Evolutionary conservation across 2,888 invertebrate species (phyloP).

Genomic region (Dusona sp.): DNA sequence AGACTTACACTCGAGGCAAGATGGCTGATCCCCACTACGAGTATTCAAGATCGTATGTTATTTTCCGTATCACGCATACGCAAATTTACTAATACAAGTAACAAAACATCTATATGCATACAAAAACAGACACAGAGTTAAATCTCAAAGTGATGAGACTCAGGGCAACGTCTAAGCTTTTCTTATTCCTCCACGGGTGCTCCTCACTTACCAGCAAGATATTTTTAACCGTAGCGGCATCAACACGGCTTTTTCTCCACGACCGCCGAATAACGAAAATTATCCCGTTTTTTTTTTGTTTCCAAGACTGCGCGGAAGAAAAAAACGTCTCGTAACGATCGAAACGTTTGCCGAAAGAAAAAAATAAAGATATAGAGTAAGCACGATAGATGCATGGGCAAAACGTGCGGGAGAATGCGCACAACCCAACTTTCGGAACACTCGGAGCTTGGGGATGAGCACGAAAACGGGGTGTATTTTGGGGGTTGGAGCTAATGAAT

Average conservation of each 20-base stretch:
- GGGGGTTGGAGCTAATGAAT: constrained; percentile 35
- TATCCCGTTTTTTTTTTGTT: constrained; percentile 31
- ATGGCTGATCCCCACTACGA: constrained; percentile 66
- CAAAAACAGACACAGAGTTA: constrained; percentile 9
- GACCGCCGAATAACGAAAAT: constrained; percentile 49
- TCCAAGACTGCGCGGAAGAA: constrained; percentile 20
- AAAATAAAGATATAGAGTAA: background rate
- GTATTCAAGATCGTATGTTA: constrained; percentile 38
- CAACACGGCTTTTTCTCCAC: constrained; percentile 35
- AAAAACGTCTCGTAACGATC: constrained; percentile 40
- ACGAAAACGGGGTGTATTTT: constrained; percentile 29
- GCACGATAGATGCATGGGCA: constrained; percentile 19
- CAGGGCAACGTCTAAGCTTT: constrained; percentile 56
- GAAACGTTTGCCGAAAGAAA: constrained; percentile 36
- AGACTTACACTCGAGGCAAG: constrained; percentile 59
- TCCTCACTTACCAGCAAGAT: constrained; percentile 67
- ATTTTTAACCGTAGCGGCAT: constrained; percentile 68
- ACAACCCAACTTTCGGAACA: constrained; percentile 50
- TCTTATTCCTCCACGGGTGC: constrained; percentile 56
- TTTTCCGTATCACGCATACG: constrained; percentile 50
- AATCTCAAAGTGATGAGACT: constrained; percentile 56
- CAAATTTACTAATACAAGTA: background rate
- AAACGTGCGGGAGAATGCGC: constrained; percentile 48
- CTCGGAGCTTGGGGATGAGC: constrained; percentile 17
- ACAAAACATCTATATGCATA: constrained; percentile 3